phyloP scores from a whole-genome alignment of 2,888 invertebrate genomes.

The Habroteleia sp. region DNA sequence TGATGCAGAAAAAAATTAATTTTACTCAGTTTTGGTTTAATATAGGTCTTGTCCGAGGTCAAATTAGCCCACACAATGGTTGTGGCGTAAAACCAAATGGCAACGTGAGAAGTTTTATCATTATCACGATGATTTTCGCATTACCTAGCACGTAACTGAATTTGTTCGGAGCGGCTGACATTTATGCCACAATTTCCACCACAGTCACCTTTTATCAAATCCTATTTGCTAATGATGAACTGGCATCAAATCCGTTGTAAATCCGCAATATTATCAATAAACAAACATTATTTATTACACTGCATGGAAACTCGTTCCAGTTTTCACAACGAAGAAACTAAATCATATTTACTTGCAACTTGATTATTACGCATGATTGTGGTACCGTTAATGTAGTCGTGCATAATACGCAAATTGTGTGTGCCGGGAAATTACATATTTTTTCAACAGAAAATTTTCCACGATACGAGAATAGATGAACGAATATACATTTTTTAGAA shows the following conservation, averaged over 20 bases:
- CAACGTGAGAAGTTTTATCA: slow-evolving; percentile 50
- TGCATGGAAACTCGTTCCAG: slow-evolving; percentile 36
- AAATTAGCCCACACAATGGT: slow-evolving; percentile 21
- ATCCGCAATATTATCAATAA: slow-evolving; percentile 46
- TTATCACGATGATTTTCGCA: slow-evolving; percentile 34
- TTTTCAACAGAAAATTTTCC: slow-evolving; percentile 5
- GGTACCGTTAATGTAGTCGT: slow-evolving; percentile 51
- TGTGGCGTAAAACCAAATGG: slow-evolving; percentile 16
- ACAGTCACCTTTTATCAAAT: slow-evolving; percentile 41
- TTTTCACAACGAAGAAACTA: slow-evolving; percentile 51
- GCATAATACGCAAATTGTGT: slow-evolving; percentile 47
- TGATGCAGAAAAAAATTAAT: no score
- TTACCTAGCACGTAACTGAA: slow-evolving; percentile 5
- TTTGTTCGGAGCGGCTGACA: slow-evolving; percentile 34
- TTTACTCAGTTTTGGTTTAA: no score
- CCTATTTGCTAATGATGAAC: slow-evolving; percentile 25
- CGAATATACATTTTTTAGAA: slow-evolving; percentile 2
- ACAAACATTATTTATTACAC: slow-evolving; percentile 48
- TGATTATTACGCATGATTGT: slow-evolving; percentile 32
- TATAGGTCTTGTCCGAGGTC: slow-evolving; percentile 12
- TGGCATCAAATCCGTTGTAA: slow-evolving; percentile 22
- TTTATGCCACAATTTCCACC: slow-evolving; percentile 32
- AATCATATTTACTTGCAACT: slow-evolving; percentile 36
- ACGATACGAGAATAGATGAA: neutral
- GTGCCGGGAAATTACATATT: slow-evolving; percentile 36